These are phyloP conservation scores for Stegodyphus mimosarum DNA, from an alignment of 1,140 invertebrate species.

Conservation along the genomic window DNA sequence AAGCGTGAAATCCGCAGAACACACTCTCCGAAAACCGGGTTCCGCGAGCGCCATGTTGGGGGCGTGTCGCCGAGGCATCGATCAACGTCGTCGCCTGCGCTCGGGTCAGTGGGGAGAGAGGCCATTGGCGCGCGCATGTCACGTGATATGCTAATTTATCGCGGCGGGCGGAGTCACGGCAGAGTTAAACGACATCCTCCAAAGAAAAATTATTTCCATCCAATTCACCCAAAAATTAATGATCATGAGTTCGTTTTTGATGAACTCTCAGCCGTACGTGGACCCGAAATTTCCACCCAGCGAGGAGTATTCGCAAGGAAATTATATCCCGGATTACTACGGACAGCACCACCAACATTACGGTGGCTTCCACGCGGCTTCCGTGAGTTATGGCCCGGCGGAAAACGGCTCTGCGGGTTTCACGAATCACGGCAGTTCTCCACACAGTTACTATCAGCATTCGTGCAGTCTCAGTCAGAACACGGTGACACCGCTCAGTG, in stretches of 20 bases:
- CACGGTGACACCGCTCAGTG: neutral
- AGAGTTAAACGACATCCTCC: conserved; percentile 65
- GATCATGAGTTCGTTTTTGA: conserved; percentile 91
- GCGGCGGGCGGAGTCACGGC: conserved; percentile 70
- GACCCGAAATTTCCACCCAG: conserved; percentile 89
- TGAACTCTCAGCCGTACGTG: conserved; percentile 74
- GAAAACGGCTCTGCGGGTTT: conserved; percentile 24
- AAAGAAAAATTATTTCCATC: conserved; percentile 70
- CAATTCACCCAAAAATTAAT: conserved; percentile 73
- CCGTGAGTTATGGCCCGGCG: conserved; percentile 20
- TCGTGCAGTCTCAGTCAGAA: conserved; percentile 40
- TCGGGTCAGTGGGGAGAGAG: conserved; percentile 8
- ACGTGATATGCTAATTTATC: conserved; percentile 74
- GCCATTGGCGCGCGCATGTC: conserved; percentile 71
- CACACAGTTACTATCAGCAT: conserved; percentile 37
- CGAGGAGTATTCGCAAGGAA: conserved; percentile 87
- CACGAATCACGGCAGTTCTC: conserved; percentile 31
- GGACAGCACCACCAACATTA: conserved; percentile 44
- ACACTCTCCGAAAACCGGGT: neutral
- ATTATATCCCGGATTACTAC: conserved; percentile 77
- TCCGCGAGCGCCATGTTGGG: conserved; percentile 37
- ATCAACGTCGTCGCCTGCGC: conserved; percentile 53
- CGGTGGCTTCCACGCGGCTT: conserved; percentile 44
- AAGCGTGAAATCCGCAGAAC: conserved; percentile 1
- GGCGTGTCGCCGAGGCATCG: conserved; percentile 28